Percentiles rank a stretch among this genome's conserved stretches.
phyloP scores from a whole-genome alignment of 2,113 vertebrate genomes.

The Craseonycteris thonglongyai region DNA sequence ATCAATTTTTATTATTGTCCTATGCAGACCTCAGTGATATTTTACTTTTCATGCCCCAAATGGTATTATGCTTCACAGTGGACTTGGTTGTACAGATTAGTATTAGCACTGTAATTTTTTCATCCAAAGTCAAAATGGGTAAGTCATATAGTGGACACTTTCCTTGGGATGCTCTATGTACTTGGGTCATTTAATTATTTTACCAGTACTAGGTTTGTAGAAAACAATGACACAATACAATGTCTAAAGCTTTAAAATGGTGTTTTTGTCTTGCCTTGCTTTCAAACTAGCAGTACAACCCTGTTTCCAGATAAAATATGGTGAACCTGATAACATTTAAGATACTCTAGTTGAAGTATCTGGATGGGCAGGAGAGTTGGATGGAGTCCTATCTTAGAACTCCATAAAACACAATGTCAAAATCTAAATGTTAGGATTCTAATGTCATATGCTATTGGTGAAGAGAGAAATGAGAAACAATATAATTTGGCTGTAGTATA shows the following conservation, averaged over 20 bases:
- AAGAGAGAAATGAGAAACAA: neutral
- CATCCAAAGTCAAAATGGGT: neutral
- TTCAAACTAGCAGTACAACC: neutral
- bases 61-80: neutral
- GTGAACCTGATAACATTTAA: neutral
- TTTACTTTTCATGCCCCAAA: slow-evolving; percentile 2
- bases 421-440: neutral
- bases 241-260: neutral
- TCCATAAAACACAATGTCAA: neutral
- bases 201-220: neutral
- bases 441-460: neutral
- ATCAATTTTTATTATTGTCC: slow-evolving; percentile 35
- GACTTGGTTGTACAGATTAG: neutral
- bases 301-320: neutral
- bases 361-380: neutral
- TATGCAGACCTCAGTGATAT: neutral
- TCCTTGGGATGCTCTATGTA: neutral
- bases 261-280: neutral
- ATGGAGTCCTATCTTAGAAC: neutral
- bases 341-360: neutral
- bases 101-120: neutral
- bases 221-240: neutral
- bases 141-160: neutral
- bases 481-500: neutral
- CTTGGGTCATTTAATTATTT: neutral